Evolutionary conservation across 1,140 invertebrate genomes (phyloP).

Genomic region (Drosophila virilis): DNA sequence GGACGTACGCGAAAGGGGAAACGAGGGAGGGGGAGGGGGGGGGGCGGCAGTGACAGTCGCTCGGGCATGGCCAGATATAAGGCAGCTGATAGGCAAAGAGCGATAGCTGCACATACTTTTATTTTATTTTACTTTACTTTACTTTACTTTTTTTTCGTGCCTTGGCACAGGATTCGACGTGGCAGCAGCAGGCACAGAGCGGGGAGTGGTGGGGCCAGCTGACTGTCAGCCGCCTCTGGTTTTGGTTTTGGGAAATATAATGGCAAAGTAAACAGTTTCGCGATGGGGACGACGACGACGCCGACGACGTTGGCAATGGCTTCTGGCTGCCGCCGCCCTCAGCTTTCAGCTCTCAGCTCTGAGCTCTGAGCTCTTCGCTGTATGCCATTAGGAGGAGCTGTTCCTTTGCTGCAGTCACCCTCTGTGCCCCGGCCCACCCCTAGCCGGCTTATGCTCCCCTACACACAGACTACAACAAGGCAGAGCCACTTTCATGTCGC

Average conservation of each 20-base stretch:
- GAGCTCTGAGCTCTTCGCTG: background rate
- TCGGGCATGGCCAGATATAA: constrained; percentile 39
- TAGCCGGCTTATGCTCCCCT: background rate
- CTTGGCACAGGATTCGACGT: constrained; percentile 23
- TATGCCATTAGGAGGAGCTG: constrained; percentile 4
- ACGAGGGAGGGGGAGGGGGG: background rate
- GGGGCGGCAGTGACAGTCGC: constrained; percentile 17
- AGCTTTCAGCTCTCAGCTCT: constrained; percentile 8
- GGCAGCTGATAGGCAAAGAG: constrained; percentile 50
- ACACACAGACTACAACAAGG: constrained; percentile 26
- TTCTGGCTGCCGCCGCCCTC: constrained; percentile 15
- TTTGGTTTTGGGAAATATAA: constrained; percentile 54
- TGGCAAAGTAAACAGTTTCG: constrained; percentile 59
- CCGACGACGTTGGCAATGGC: constrained; percentile 10
- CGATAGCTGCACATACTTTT: constrained; percentile 55
- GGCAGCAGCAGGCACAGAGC: background rate
- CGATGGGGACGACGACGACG: constrained; percentile 34
- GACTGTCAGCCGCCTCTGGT: constrained; percentile 44
- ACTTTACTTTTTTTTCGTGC: constrained; percentile 4
- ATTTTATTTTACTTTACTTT: constrained; percentile 44
- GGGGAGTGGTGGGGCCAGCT: background rate
- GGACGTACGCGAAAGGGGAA: background rate
- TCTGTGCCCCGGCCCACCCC: background rate
- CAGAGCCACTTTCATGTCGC: constrained; percentile 38
- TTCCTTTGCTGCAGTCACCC: constrained; percentile 5